These are phyloP conservation scores for Daktulosphaira vitifoliae DNA, from an alignment of 1,140 invertebrate genomes.

Conservation along the genomic window DNA sequence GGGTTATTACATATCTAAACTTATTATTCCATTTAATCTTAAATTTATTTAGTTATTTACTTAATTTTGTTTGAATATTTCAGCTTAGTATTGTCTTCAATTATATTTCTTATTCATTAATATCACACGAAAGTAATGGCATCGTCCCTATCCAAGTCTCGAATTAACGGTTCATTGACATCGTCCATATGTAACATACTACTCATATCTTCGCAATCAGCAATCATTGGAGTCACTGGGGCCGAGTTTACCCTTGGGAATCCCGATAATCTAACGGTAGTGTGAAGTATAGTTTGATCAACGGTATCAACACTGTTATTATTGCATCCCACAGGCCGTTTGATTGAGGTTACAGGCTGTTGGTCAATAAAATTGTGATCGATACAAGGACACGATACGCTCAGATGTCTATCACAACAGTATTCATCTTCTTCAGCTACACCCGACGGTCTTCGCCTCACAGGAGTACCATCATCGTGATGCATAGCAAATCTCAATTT, in stretches of 20 bases:
- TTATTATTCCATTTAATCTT: too few species aligned
- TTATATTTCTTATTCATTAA: too few species aligned
- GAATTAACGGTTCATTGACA: constrained; percentile 13
- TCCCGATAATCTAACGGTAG: background rate
- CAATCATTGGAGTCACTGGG: constrained; percentile 17
- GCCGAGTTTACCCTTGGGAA: constrained; percentile 18
- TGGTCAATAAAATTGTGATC: constrained; percentile 49
- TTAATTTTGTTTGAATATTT: too few species aligned
- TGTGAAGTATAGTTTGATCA: background rate
- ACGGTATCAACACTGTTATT: background rate
- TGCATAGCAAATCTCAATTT: constrained; percentile 64
- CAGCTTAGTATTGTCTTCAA: too few species aligned
- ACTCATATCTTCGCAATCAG: constrained; percentile 18
- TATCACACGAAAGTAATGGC: constrained; percentile 25
- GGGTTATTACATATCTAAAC: too few species aligned
- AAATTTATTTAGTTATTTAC: too few species aligned
- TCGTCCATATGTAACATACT: constrained; percentile 3
- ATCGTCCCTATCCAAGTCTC: background rate
- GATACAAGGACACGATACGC: constrained; percentile 54
- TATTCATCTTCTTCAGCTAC: constrained; percentile 39
- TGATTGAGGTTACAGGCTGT: too few species aligned
- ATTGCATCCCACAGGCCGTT: too few species aligned
- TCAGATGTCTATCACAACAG: constrained; percentile 45
- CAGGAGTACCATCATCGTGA: constrained; percentile 49
- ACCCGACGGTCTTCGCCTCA: constrained; percentile 41